Base-by-base conservation (phyloP, 2,888 invertebrate genomes). In the Hirtodrosophila histrioides region DNA sequence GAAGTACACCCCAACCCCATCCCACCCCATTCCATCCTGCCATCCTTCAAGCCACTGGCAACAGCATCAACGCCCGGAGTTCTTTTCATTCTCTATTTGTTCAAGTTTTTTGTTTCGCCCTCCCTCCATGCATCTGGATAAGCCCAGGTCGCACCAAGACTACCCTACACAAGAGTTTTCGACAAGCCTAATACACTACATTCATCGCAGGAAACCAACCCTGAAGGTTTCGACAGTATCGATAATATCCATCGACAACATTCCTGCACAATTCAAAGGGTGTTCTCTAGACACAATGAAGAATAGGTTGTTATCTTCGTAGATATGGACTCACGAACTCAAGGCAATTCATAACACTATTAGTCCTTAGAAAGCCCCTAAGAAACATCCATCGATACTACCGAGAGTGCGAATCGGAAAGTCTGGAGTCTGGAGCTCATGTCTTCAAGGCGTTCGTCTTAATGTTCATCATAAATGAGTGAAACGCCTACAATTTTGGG, bases 1-100 rank as follows among this genome's bases (percentile, higher is more conserved):
- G 54, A 54, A 45, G 31, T 24, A 33, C 10, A 33, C 45, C 7
- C 17, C 44, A 44, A 12, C 35, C 56, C 29, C 46, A 3, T 10
- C 23, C 10, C 9, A 31, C 3, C 8, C 8, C 9, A 31, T 31
- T 1, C 11, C 29, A 29, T 10, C n/a, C 31, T 31, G 0, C 4
- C 55, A 58, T 41, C 33, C 41, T 51, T 31, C 31, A 48, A 36
- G 57, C 63, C 67, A 46, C 43, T 49, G 62, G 51, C 68, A 68
- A 57, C 51, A 49, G 41, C 68, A 50, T 50, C 50, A 57, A 49
- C 58, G 72, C 73, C 73, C 54, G 9, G 50, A 73, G 68, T 73
- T 69, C 39, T 40, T 50, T 48, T 49, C 45, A 49, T 58, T 48
- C 55, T 45, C 43, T 70, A 55, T 56, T 56, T 66, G 36, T 31